Conservation (phyloP, 2,888 invertebrate species). For the Cryptus viduatorius region DNA sequence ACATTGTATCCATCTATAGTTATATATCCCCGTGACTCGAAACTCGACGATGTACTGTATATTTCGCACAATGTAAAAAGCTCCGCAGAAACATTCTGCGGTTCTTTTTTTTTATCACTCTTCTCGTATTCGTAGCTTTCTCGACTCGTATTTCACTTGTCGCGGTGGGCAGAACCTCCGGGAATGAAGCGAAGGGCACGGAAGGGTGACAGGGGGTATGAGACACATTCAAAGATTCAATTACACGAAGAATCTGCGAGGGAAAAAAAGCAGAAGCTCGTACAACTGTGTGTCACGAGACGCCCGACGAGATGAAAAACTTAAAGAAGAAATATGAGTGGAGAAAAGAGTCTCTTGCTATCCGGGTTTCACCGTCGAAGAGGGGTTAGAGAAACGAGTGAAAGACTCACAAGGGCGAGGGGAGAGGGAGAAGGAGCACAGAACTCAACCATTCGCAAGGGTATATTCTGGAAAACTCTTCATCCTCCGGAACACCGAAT, state of each 20-base stretch:
- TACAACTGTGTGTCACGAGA: slow-evolving; percentile 9
- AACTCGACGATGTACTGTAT: background rate
- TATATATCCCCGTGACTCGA: background rate
- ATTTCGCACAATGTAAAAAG: slow-evolving; percentile 12
- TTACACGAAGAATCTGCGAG: slow-evolving; percentile 43
- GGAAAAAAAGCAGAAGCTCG: slow-evolving; percentile 41
- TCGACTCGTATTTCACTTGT: slow-evolving; percentile 27
- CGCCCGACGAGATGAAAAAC: slow-evolving; percentile 51
- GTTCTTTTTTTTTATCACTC: slow-evolving; percentile 10
- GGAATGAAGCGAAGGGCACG: background rate
- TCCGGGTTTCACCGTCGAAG: slow-evolving; percentile 5
- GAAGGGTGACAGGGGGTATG: background rate
- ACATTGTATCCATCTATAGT: background rate
- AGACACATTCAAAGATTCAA: slow-evolving; percentile 48
- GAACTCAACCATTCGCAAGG: slow-evolving; percentile 26
- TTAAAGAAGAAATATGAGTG: slow-evolving; percentile 52
- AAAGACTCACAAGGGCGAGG: slow-evolving; percentile 13
- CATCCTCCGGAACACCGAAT: slow-evolving; percentile 36
- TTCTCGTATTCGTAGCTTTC: slow-evolving; percentile 5
- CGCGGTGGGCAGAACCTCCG: background rate
- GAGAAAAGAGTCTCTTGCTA: slow-evolving; percentile 17
- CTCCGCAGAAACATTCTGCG: slow-evolving; percentile 26
- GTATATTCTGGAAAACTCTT: slow-evolving; percentile 23
- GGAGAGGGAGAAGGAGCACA: background rate
- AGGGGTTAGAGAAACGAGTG: slow-evolving; percentile 18